Evolutionary conservation across 1,140 invertebrate genomes (phyloP).

Genomic region (Zeugodacus cucurbitae): DNA sequence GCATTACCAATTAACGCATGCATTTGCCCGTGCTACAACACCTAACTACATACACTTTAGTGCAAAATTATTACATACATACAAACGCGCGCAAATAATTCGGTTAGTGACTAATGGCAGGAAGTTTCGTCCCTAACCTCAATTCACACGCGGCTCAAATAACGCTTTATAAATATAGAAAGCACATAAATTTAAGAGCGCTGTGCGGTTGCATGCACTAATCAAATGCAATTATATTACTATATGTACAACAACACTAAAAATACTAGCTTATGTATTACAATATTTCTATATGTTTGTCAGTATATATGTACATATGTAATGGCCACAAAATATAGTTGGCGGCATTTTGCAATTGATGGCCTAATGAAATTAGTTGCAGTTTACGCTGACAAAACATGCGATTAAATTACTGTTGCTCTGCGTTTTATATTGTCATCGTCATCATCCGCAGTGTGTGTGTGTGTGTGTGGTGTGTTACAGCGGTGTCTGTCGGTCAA

Average conservation of each 20-base stretch:
- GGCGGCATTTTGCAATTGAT: conserved; percentile 20
- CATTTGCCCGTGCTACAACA: background rate
- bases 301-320: background rate
- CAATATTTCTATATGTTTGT: background rate
- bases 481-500: conserved; percentile 17
- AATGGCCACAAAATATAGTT: background rate
- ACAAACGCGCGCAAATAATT: background rate
- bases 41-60: background rate
- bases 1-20: conserved; percentile 31
- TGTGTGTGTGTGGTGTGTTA: too few relatives aligned
- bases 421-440: background rate
- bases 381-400: conserved; percentile 28
- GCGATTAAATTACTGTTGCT: background rate
- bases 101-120: background rate
- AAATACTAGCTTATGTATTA: background rate
- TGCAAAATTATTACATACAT: background rate
- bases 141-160: background rate
- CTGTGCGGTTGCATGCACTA: conserved; percentile 2
- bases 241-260: background rate
- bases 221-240: conserved; percentile 16
- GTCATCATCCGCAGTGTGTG: too few relatives aligned
- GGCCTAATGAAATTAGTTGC: conserved; percentile 21
- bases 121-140: background rate
- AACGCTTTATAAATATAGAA: background rate
- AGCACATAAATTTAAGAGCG: background rate